Conservation (phyloP, 1,140 invertebrate genomes). For the Microplitis demolitor region DNA sequence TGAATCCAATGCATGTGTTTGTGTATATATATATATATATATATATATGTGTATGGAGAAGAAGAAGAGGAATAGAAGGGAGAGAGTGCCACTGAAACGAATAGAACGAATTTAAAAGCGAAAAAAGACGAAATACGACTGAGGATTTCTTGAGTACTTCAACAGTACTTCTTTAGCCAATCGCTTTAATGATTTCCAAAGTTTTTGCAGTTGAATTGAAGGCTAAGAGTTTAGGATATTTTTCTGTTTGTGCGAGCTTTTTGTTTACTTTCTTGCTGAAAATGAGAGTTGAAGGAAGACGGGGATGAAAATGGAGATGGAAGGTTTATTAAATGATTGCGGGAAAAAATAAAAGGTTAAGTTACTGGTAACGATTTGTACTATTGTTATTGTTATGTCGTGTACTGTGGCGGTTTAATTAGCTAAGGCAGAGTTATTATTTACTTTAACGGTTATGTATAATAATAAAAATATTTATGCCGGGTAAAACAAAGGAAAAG, state of each 20-base stretch:
- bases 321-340: no score
- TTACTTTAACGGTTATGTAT: no score
- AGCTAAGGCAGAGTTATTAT: no score
- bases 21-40: no score
- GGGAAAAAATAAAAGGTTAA: no score
- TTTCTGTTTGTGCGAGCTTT: neutral
- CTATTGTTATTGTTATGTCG: no score
- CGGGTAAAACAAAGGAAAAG: no score
- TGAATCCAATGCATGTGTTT: neutral
- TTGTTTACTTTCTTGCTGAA: neutral
- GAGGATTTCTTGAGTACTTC: neutral
- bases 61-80: neutral
- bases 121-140: neutral
- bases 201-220: neutral
- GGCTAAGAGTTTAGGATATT: neutral
- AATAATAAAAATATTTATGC: no score
- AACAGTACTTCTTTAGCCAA: slow-evolving; percentile 4
- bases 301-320: neutral
- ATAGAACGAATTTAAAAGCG: neutral
- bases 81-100: neutral
- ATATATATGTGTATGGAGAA: neutral
- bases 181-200: slow-evolving; percentile 14
- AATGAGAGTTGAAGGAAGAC: no score
- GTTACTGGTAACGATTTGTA: no score
- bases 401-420: no score